phyloP scores from a whole-genome alignment of 2,797 vertebrate genomes.

The Pteronotus mesoamericanus region DNA sequence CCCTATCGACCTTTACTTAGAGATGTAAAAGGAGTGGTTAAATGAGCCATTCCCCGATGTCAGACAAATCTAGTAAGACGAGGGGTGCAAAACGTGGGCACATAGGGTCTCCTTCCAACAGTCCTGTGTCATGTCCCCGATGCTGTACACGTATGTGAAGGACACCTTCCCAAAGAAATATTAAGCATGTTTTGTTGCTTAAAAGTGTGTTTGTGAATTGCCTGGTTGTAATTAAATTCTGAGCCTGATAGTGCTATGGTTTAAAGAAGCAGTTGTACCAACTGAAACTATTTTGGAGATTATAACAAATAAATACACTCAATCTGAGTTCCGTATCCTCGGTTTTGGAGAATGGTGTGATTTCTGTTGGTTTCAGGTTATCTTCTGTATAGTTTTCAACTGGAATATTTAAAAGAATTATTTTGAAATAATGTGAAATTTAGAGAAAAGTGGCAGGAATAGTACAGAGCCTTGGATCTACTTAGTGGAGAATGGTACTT shows the following conservation, averaged over 20 bases:
- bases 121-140: slow-evolving; percentile 50
- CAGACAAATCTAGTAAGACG: not conserved
- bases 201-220: slow-evolving; percentile 82
- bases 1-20: not conserved
- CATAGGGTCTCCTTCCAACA: not conserved
- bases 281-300: slow-evolving; percentile 80
- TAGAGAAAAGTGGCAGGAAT: not conserved
- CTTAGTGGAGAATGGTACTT: not conserved
- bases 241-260: slow-evolving; percentile 77
- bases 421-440: slow-evolving; percentile 20
- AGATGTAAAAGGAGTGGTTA: not conserved
- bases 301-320: slow-evolving; percentile 82
- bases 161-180: slow-evolving; percentile 73
- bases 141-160: slow-evolving; percentile 69
- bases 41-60: not conserved
- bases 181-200: slow-evolving; percentile 82
- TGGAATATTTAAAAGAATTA: not conserved
- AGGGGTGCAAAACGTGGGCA: not conserved
- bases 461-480: not conserved
- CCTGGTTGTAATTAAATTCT: slow-evolving; percentile 81
- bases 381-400: not conserved
- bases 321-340: slow-evolving; percentile 68
- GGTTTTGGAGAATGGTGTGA: slow-evolving; percentile 53
- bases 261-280: slow-evolving; percentile 76
- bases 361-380: not conserved